A percentile compares a stretch with the other conserved stretches of the same genome.
Conservation (phyloP, 2,113 vertebrate species). For the Pomatostomus ruficeps region DNA sequence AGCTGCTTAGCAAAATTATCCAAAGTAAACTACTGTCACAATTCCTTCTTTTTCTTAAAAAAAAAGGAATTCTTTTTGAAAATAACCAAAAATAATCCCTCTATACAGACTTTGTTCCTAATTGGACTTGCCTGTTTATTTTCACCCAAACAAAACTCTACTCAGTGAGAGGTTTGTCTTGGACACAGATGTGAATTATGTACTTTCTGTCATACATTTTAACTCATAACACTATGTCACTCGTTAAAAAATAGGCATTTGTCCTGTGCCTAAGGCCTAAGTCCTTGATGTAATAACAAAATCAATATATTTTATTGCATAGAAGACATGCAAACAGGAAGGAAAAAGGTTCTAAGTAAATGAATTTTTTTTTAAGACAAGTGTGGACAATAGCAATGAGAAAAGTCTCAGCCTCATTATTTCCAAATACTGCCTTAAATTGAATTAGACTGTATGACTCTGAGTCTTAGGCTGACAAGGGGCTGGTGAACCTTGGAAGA, state of each 20-base stretch:
- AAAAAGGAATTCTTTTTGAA: background rate
- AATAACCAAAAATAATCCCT: background rate
- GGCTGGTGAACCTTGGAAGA: constrained; percentile 24
- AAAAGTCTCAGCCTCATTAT: background rate
- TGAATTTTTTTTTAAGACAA: background rate
- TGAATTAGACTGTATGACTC: background rate
- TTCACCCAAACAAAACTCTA: background rate
- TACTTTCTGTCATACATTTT: background rate
- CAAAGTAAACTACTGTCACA: background rate
- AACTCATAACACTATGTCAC: background rate
- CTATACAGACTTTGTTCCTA: background rate
- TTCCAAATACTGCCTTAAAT: background rate
- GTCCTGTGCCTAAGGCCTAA: background rate
- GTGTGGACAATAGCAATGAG: background rate
- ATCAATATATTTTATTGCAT: background rate
- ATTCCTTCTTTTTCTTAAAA: background rate
- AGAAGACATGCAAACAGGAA: background rate
- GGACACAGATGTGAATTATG: background rate
- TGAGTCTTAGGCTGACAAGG: background rate
- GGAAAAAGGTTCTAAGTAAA: background rate
- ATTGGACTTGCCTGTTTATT: background rate
- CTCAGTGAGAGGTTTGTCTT: background rate
- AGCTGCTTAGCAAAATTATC: constrained; percentile 35
- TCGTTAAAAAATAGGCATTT: background rate
- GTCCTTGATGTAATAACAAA: background rate